phyloP scores from a whole-genome alignment of 2,113 vertebrate species.

The Apodemus speciosus region DNA sequence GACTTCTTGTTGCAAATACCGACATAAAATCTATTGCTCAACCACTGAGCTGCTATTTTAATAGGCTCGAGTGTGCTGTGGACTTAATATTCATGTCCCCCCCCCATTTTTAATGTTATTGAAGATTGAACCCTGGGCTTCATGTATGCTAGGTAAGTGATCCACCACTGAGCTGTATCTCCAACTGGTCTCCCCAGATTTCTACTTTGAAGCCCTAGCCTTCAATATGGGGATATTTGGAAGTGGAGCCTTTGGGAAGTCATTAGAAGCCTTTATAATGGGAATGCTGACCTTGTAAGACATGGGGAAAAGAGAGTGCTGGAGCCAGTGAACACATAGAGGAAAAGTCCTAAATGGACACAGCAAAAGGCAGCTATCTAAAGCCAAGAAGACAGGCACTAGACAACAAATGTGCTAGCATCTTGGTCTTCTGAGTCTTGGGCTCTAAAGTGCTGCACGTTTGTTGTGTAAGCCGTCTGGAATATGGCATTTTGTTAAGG shows the following conservation, averaged over 20 bases:
- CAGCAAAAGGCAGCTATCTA: background rate
- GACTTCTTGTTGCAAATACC: conserved; percentile 40
- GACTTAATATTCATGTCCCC: background rate
- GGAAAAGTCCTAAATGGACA: background rate
- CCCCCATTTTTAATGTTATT: background rate
- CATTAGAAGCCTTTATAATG: background rate
- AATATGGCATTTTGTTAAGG: conserved; percentile 28
- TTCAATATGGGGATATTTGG: background rate
- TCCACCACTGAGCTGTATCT: background rate
- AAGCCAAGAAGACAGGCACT: background rate
- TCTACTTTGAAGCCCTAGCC: background rate
- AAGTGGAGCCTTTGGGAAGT: background rate
- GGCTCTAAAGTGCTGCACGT: conserved; percentile 17
- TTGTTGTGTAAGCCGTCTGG: conserved; percentile 23
- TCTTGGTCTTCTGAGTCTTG: conserved; percentile 12
- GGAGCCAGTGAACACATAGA: background rate
- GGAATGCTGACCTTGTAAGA: background rate
- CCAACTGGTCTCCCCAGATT: background rate
- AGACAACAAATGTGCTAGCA: background rate
- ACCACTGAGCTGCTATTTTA: conserved; percentile 1
- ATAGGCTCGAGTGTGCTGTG: background rate
- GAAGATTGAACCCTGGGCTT: background rate
- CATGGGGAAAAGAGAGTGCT: background rate
- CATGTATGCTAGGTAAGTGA: background rate
- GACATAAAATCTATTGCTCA: conserved; percentile 51